Conservation (phyloP, 2,113 vertebrate genomes). For the Pithys albifrons region DNA sequence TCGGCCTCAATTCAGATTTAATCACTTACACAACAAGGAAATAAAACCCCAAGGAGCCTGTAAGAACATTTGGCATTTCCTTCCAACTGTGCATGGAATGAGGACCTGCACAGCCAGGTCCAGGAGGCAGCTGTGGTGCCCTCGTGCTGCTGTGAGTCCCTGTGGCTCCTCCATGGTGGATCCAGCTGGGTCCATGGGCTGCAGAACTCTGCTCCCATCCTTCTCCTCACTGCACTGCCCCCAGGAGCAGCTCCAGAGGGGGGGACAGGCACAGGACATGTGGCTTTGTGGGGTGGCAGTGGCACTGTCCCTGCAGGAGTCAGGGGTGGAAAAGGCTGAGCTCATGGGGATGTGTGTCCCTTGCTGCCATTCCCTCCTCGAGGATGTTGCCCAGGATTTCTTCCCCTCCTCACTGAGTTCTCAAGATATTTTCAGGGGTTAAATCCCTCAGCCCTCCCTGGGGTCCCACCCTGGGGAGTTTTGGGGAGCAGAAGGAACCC, state of each 20-base stretch:
- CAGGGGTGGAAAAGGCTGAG: not conserved
- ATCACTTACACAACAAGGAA: not conserved
- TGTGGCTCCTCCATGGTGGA: rapidly evolving
- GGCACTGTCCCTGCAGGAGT: rapidly evolving
- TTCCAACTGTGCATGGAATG: not conserved
- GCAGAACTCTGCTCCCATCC: not conserved
- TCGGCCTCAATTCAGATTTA: not conserved
- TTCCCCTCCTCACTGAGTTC: not conserved
- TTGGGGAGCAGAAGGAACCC: not conserved
- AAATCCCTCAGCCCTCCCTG: too few relatives aligned
- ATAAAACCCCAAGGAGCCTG: not conserved
- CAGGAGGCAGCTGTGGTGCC: not conserved
- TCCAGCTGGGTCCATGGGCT: not conserved
- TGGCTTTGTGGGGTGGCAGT: not conserved
- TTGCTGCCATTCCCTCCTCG: not conserved
- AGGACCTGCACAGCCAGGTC: not conserved
- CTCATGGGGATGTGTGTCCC: not conserved
- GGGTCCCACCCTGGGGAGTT: not conserved
- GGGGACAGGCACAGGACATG: not conserved
- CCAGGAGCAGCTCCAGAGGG: not conserved
- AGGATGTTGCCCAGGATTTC: not conserved
- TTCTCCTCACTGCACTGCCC: too few relatives aligned
- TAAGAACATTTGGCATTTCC: not conserved
- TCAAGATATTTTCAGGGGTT: not conserved
- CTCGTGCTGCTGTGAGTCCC: not conserved